Evolutionary conservation across 2,888 invertebrate genomes (phyloP).

Genomic region (Entomobrya multifasciata): DNA sequence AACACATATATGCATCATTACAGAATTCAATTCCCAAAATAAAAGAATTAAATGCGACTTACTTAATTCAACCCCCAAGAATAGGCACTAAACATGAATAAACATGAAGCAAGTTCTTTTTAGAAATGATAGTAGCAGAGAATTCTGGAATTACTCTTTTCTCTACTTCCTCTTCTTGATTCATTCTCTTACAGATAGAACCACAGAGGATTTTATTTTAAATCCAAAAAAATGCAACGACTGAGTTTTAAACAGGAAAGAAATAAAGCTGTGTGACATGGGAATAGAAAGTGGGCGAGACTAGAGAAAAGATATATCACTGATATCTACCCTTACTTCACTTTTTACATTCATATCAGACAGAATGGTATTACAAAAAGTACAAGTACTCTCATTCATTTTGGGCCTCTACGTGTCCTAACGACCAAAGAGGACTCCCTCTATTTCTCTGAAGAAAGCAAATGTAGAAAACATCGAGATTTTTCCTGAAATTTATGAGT

Average conservation of each 20-base stretch:
- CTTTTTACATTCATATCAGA: background rate
- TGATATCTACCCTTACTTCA: background rate
- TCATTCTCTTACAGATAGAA: background rate
- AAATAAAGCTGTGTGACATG: background rate
- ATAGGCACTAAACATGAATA: background rate
- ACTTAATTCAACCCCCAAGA: background rate
- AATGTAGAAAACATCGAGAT: background rate
- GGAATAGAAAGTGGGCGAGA: background rate
- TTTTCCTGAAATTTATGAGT: constrained; percentile 33
- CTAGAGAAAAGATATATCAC: background rate
- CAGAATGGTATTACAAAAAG: background rate
- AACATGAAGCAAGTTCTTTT: constrained; percentile 1
- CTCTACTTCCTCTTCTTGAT: background rate
- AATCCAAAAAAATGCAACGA: background rate
- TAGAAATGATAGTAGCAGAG: background rate
- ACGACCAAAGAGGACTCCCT: background rate
- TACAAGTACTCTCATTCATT: background rate
- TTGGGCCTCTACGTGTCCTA: background rate
- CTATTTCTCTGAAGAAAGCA: background rate
- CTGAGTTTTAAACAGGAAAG: background rate
- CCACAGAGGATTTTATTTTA: background rate
- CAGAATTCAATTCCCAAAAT: background rate
- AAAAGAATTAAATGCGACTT: background rate
- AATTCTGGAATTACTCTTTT: background rate
- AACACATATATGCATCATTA: background rate